Percentiles rank a stretch among this genome's conserved stretches.
Evolutionary conservation across 1,140 invertebrate species (phyloP).

Genomic region (Musca vetustissima): DNA sequence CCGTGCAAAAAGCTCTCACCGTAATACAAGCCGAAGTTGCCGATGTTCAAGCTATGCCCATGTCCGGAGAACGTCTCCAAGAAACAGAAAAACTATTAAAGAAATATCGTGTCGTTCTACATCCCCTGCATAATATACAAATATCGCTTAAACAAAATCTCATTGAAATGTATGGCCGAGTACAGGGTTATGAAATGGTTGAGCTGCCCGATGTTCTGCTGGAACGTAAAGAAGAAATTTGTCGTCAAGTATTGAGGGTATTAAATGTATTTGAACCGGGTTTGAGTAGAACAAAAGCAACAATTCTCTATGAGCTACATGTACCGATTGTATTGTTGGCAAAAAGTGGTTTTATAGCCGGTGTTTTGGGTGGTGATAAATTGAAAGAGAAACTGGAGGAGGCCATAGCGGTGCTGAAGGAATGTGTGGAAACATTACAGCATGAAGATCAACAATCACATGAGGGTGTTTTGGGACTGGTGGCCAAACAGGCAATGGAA

Average conservation of each 20-base stretch:
- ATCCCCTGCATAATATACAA: conserved; percentile 71
- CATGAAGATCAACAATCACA: conserved; percentile 68
- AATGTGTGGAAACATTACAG: conserved; percentile 65
- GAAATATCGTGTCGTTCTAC: conserved; percentile 66
- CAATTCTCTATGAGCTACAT: conserved; percentile 77
- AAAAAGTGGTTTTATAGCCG: conserved; percentile 63
- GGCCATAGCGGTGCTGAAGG: conserved; percentile 61
- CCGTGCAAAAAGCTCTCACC: conserved; percentile 61
- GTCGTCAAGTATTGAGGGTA: conserved; percentile 66
- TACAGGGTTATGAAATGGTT: conserved; percentile 67
- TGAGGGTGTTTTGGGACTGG: conserved; percentile 69
- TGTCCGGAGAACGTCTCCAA: conserved; percentile 48
- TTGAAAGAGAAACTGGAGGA: conserved; percentile 67
- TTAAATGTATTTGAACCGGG: conserved; percentile 76
- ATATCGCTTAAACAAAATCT: conserved; percentile 67
- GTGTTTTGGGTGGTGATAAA: conserved; percentile 62
- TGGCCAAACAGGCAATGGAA: conserved; percentile 63
- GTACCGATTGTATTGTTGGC: conserved; percentile 72
- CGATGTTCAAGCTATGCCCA: conserved; percentile 47
- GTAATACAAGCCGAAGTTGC: conserved; percentile 67
- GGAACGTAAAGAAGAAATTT: conserved; percentile 74
- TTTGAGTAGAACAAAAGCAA: conserved; percentile 70
- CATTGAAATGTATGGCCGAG: conserved; percentile 74
- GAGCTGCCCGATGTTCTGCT: conserved; percentile 71
- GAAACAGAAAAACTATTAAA: conserved; percentile 61